A percentile compares a stretch with the other conserved stretches of the same genome.
Evolutionary conservation across 2,888 invertebrate species (phyloP).

Genomic region (Lordiphosa andalusiaca): DNA sequence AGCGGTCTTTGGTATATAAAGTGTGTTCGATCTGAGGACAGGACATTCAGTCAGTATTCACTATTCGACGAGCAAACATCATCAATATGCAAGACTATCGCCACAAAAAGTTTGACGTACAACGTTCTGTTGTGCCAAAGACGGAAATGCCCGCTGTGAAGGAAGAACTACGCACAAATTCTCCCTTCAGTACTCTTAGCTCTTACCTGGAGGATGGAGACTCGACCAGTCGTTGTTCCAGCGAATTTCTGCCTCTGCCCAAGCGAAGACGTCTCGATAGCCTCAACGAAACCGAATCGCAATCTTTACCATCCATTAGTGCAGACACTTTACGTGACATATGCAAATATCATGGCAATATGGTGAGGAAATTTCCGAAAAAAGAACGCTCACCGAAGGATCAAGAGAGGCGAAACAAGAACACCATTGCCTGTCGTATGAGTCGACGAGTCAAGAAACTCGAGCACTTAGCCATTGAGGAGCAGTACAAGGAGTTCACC

Average conservation of each 20-base stretch:
- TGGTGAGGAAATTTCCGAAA: conserved; percentile 77
- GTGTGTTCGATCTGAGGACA: conserved; percentile 20
- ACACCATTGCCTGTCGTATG: conserved; percentile 77
- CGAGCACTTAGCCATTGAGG: conserved; percentile 71
- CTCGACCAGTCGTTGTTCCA: conserved; percentile 40
- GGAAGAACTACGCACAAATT: conserved; percentile 31
- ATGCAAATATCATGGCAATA: conserved; percentile 76
- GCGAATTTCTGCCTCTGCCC: conserved; percentile 33
- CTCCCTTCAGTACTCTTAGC: conserved; percentile 24
- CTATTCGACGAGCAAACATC: conserved; percentile 21
- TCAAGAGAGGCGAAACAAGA: conserved; percentile 77
- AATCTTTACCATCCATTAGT: conserved; percentile 50
- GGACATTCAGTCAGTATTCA: conserved; percentile 49
- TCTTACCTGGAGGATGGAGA: conserved; percentile 28
- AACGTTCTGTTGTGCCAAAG: conserved; percentile 23
- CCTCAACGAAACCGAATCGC: conserved; percentile 25
- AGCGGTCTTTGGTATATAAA: conserved; percentile 35
- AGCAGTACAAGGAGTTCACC: conserved; percentile 69
- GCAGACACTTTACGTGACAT: conserved; percentile 60
- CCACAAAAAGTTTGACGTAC: conserved; percentile 72
- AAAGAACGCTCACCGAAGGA: conserved; percentile 76
- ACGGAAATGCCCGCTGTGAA: conserved; percentile 34
- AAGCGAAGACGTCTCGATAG: conserved; percentile 45
- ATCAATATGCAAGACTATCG: conserved; percentile 47
- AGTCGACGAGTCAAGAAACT: conserved; percentile 77